phyloP scores from a whole-genome alignment of 2,797 vertebrate species.

The Hozukius guyotensis region DNA sequence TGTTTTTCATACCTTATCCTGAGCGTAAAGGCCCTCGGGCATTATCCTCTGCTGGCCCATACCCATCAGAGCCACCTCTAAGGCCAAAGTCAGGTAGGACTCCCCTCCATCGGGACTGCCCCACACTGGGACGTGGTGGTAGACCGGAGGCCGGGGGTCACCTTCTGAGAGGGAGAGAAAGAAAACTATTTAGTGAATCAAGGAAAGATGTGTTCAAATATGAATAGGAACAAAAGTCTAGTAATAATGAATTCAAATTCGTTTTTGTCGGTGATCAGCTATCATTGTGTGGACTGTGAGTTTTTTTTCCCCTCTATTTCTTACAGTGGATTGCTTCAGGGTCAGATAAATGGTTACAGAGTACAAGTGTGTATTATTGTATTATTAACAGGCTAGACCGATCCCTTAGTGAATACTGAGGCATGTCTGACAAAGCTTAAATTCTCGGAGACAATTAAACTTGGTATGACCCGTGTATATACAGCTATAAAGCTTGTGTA shows the following conservation, averaged over 20 bases:
- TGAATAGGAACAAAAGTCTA: background rate
- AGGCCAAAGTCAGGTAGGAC: slow-evolving; percentile 94
- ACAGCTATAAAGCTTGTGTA: background rate
- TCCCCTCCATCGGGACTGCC: slow-evolving; percentile 87
- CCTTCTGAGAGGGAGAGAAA: slow-evolving; percentile 81
- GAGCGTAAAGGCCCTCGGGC: slow-evolving; percentile 96
- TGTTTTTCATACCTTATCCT: slow-evolving; percentile 86
- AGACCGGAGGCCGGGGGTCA: slow-evolving; percentile 91
- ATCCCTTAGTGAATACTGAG: background rate
- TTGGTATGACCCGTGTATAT: background rate
- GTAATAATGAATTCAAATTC: background rate
- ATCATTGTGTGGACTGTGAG: background rate
- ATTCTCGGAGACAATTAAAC: background rate
- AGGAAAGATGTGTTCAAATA: background rate
- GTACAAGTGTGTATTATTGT: background rate
- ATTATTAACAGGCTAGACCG: no score
- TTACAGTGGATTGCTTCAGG: background rate
- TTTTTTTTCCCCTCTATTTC: background rate
- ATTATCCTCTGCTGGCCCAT: slow-evolving; percentile 99
- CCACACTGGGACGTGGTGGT: slow-evolving; percentile 92
- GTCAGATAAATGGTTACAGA: background rate
- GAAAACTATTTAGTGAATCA: background rate
- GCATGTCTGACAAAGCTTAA: background rate
- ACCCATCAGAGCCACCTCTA: slow-evolving; percentile 97
- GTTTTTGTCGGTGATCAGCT: background rate